Percentiles rank a stretch among this genome's conserved stretches.
phyloP scores from a whole-genome alignment of 2,113 vertebrate genomes.

The Platichthys flesus region DNA sequence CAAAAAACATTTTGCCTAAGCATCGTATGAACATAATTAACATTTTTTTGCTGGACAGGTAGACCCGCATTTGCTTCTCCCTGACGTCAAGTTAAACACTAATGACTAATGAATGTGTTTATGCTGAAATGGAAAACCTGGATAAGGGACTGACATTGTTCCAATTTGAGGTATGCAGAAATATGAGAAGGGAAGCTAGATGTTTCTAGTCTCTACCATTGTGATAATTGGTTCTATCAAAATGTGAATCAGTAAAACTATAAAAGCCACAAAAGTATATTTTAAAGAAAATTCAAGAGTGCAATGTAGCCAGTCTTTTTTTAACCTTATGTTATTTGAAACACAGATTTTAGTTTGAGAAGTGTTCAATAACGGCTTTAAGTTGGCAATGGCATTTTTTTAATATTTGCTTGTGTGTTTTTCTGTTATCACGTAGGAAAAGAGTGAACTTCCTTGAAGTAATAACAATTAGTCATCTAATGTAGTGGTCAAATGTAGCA shows the following conservation, averaged over 20 bases:
- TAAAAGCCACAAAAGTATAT: not conserved
- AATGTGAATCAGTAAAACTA: not conserved
- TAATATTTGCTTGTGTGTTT: not conserved
- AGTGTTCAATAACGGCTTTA: not conserved
- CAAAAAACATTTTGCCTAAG: not conserved
- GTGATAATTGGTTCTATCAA: not conserved
- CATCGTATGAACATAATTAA: not conserved
- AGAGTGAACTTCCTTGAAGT: not conserved
- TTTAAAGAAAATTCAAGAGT: not conserved
- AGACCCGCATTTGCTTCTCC: conserved; percentile 6
- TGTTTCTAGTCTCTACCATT: not conserved
- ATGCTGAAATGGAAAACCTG: conserved; percentile 6
- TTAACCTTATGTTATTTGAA: not conserved
- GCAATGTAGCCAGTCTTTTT: too few species aligned
- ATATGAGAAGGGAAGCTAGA: not conserved
- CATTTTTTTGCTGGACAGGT: conserved; percentile 10
- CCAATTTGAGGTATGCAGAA: conserved; percentile 1
- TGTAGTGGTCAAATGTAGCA: conserved; percentile 9
- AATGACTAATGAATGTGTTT: conserved; percentile 22
- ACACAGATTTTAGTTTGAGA: not conserved
- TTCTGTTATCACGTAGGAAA: too few species aligned
- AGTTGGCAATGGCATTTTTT: not conserved
- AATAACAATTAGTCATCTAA: not conserved
- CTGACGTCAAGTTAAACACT: not conserved
- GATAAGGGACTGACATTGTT: conserved; percentile 4